Evolutionary conservation across 2,888 invertebrate species (phyloP).

Genomic region (Rugalucina vietnamica): DNA sequence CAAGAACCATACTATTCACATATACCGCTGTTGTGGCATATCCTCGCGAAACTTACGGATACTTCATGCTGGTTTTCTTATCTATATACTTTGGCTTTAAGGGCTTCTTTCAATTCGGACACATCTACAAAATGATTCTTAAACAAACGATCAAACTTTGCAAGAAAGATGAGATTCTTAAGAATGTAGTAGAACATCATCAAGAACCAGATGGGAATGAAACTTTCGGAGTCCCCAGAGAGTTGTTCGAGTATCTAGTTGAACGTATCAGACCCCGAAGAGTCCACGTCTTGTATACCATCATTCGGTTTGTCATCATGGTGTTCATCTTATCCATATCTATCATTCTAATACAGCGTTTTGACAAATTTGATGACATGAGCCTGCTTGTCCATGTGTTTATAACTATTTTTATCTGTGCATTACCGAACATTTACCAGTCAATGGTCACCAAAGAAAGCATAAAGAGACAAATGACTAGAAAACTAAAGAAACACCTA

Average conservation of each 20-base stretch:
- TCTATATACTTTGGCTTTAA: neutral
- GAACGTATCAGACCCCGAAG: neutral
- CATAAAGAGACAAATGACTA: neutral
- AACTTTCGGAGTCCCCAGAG: neutral
- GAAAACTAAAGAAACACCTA: neutral
- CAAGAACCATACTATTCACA: neutral
- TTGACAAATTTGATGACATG: neutral
- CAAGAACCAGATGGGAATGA: neutral
- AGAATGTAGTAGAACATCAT: neutral
- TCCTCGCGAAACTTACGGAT: neutral
- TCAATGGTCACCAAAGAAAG: neutral
- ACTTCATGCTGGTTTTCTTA: neutral
- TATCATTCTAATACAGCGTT: neutral
- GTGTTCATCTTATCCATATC: neutral
- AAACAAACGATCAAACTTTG: neutral
- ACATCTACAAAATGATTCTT: neutral
- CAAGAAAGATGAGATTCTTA: neutral
- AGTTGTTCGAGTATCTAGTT: neutral
- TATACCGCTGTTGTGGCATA: neutral
- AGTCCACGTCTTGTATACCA: neutral
- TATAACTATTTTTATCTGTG: neutral
- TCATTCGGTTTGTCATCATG: neutral
- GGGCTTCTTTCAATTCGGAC: neutral
- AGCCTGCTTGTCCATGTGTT: neutral
- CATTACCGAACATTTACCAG: neutral